Conservation (phyloP, 2,797 vertebrate species). For the Halcyon badia region DNA sequence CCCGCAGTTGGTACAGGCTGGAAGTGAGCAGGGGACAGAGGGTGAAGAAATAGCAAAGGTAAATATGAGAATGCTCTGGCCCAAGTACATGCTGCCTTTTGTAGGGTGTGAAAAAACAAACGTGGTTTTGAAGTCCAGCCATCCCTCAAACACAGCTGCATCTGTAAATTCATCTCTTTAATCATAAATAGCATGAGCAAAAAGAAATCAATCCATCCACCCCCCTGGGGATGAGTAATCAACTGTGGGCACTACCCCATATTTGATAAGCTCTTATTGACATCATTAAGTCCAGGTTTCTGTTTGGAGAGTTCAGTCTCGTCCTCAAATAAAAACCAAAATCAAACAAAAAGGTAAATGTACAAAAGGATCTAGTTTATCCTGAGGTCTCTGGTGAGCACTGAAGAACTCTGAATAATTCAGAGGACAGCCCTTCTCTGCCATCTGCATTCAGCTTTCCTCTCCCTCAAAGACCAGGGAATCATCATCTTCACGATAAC, state of each 20-base stretch:
- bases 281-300: background rate
- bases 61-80: background rate
- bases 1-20: fast-evolving
- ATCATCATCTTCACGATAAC: background rate
- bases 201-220: background rate
- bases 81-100: background rate
- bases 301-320: slow-evolving; percentile 3
- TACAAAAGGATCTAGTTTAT: background rate
- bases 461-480: background rate
- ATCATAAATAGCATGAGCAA: background rate
- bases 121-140: background rate
- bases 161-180: background rate
- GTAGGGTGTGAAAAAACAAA: background rate
- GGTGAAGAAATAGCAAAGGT: background rate
- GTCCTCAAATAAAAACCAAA: background rate
- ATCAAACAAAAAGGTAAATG: background rate
- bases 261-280: background rate
- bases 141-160: background rate
- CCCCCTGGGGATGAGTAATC: background rate
- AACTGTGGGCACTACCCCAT: fast-evolving
- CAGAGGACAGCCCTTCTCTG: background rate
- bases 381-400: background rate
- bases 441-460: background rate
- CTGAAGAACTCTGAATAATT: background rate
- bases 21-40: background rate